Conservation (phyloP, 2,888 invertebrate genomes). For the Chirona hameri region DNA sequence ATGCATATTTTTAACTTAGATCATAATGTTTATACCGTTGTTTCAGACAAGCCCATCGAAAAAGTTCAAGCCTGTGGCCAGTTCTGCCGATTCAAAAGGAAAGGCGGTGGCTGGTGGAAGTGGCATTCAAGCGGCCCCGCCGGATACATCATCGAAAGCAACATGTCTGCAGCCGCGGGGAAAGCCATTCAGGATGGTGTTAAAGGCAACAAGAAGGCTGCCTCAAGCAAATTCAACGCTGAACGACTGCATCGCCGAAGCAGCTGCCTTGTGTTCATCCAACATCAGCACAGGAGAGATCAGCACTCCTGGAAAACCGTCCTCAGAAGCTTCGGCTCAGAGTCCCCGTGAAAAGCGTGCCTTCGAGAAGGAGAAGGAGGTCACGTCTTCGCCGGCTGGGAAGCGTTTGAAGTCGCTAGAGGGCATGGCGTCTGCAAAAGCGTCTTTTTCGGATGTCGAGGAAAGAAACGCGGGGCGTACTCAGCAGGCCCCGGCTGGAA, state of each 20-base stretch:
- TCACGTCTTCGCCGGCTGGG: too few relatives aligned
- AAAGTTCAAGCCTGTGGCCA: not conserved
- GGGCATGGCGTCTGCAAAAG: too few relatives aligned
- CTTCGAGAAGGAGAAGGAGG: too few relatives aligned
- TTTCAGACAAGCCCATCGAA: not conserved
- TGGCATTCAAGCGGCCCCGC: not conserved
- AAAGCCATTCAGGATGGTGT: not conserved
- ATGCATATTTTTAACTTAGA: not conserved
- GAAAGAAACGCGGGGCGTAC: too few relatives aligned
- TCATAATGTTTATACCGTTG: not conserved
- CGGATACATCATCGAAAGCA: not conserved
- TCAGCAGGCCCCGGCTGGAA: too few relatives aligned
- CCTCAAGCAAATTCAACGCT: not conserved
- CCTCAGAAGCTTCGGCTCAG: too few relatives aligned
- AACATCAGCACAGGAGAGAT: too few relatives aligned
- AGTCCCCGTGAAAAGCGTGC: too few relatives aligned
- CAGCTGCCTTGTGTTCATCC: not conserved
- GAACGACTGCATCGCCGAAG: not conserved
- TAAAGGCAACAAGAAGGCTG: not conserved
- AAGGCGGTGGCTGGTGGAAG: not conserved
- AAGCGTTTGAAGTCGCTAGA: too few relatives aligned
- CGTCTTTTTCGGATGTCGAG: too few relatives aligned
- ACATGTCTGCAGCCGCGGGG: not conserved
- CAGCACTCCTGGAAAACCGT: too few relatives aligned
- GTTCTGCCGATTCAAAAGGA: not conserved